Evolutionary conservation across 2,797 vertebrate genomes (phyloP).

Genomic region (Premnoplex brunnescens): DNA sequence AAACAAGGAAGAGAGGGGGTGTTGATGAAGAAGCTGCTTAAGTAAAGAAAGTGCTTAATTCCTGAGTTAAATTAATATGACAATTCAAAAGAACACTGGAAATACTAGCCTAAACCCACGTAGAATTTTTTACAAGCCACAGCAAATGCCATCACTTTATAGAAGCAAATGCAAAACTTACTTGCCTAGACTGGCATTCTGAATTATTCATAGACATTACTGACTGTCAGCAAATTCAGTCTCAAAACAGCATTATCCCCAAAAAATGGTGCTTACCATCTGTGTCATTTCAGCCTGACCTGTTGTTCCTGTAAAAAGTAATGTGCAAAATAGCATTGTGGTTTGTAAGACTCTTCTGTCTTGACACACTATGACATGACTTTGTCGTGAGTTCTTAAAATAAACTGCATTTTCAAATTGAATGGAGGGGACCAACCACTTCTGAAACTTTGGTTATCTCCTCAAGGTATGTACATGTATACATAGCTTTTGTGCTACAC

Average conservation of each 20-base stretch:
- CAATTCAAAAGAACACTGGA: not conserved
- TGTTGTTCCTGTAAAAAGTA: not conserved
- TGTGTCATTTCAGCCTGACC: not conserved
- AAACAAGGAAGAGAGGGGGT: not conserved
- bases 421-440: not conserved
- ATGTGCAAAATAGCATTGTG: not conserved
- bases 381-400: not conserved
- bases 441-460: not conserved
- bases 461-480: not conserved
- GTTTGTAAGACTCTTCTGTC: not conserved
- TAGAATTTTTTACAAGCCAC: not conserved
- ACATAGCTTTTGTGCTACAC: accelerated
- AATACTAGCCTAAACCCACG: not conserved
- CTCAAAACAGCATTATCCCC: not conserved
- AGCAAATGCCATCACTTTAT: not conserved
- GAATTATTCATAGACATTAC: not conserved
- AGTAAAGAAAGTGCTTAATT: not conserved
- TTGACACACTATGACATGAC: not conserved
- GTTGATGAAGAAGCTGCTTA: not conserved
- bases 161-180: not conserved
- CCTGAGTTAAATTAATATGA: not conserved
- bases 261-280: not conserved
- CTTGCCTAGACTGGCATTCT: not conserved
- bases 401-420: not conserved
- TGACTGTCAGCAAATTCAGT: not conserved